These are phyloP conservation scores for Drosophila kokeensis DNA, from an alignment of 2,888 invertebrate genomes.

Conservation along the genomic window DNA sequence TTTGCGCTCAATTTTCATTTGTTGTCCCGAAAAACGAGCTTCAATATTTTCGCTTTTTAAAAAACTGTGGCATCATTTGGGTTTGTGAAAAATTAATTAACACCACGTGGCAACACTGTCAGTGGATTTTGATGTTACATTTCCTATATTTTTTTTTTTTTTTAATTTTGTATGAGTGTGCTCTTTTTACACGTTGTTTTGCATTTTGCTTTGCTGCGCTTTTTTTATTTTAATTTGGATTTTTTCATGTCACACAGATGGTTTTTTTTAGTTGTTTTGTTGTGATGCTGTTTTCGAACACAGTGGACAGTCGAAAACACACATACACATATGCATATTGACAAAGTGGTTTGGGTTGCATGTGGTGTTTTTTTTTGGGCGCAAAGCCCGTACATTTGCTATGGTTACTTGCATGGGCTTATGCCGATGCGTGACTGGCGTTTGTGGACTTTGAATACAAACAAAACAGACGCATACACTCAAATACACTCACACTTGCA, in stretches of 20 bases:
- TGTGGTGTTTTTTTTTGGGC: conserved; percentile 29
- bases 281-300: conserved; percentile 53
- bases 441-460: conserved; percentile 75
- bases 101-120: conserved; percentile 74
- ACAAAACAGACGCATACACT: conserved; percentile 60
- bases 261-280: conserved; percentile 67
- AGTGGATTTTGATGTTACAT: conserved; percentile 56
- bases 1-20: conserved; percentile 1
- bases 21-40: conserved; percentile 7
- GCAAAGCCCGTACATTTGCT: conserved; percentile 59
- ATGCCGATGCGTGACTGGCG: conserved; percentile 76
- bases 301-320: conserved; percentile 40
- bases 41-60: conserved; percentile 22
- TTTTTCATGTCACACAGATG: conserved; percentile 58
- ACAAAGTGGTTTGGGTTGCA: conserved; percentile 22
- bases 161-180: conserved; percentile 2
- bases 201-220: conserved; percentile 50
- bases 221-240: conserved; percentile 34
- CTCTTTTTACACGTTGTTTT: conserved; percentile 29
- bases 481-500: conserved; percentile 27
- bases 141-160: conserved; percentile 24
- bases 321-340: conserved; percentile 30
- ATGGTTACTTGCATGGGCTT: conserved; percentile 71
- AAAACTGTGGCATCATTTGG: conserved; percentile 45
- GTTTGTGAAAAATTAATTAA: conserved; percentile 66